phyloP scores from a whole-genome alignment of 2,113 vertebrate genomes.

The Hydrolagus affinis region DNA sequence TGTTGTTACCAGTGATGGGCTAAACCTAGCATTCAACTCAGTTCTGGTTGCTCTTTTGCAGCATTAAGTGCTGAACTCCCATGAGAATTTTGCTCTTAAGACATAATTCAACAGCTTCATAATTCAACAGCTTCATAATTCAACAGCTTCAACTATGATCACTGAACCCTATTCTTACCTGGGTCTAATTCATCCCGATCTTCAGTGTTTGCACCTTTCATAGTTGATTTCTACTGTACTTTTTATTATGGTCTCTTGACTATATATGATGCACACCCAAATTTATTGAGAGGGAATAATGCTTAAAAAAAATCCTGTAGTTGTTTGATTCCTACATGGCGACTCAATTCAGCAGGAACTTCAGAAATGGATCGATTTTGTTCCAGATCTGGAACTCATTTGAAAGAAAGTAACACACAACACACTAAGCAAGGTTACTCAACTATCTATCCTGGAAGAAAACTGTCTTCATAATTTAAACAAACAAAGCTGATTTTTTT shows the following conservation, averaged over 20 bases:
- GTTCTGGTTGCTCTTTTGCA: neutral
- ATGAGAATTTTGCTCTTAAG: neutral
- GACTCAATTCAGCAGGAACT: constrained; percentile 21
- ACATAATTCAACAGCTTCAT: neutral
- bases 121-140: too few species aligned
- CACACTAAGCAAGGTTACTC: constrained; percentile 27
- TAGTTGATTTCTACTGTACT: neutral
- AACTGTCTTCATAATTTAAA: neutral
- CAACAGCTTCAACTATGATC: neutral
- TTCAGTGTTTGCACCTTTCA: neutral
- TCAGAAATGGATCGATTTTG: neutral
- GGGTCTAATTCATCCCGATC: constrained; percentile 21
- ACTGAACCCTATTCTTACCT: constrained; percentile 9
- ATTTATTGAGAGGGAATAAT: too few species aligned
- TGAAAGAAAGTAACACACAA: constrained; percentile 23
- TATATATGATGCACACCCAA: neutral
- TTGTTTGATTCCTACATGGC: constrained; percentile 14
- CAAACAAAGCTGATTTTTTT: neutral
- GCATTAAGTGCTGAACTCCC: neutral
- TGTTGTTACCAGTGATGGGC: neutral
- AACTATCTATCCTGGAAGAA: neutral
- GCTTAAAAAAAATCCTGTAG: neutral
- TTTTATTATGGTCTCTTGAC: constrained; percentile 1
- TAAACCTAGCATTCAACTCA: neutral
- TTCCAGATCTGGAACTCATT: constrained; percentile 9